Conservation (phyloP, 2,888 invertebrate genomes). For the Drosophila nr. fundita region DNA sequence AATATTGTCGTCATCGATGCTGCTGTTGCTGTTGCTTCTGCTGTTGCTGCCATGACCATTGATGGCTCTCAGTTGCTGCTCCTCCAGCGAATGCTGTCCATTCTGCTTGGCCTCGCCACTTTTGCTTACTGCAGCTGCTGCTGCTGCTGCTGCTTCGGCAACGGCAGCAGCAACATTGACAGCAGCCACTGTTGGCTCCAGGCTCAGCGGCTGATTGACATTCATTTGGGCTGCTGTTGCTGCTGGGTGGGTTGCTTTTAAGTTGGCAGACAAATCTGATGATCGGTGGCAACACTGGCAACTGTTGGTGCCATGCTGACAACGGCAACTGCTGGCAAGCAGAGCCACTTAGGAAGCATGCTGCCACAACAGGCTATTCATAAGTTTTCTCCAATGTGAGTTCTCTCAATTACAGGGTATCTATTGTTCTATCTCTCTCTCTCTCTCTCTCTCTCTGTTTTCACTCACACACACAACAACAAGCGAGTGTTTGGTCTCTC, state of each 20-base stretch:
- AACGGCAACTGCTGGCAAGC: conserved; percentile 37
- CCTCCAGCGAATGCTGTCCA: conserved; percentile 58
- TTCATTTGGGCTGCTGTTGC: conserved; percentile 47
- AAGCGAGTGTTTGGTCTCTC: conserved; percentile 21
- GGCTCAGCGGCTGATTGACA: conserved; percentile 61
- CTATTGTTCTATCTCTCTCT: background rate
- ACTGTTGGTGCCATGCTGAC: conserved; percentile 43
- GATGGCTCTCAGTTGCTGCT: conserved; percentile 48
- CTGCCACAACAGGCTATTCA: conserved; percentile 19
- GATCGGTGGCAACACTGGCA: conserved; percentile 30
- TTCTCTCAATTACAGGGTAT: conserved; percentile 5
- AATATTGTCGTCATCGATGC: conserved; percentile 34
- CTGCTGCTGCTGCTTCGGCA: conserved; percentile 27
- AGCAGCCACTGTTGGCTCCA: conserved; percentile 59
- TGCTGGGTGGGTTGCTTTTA: conserved; percentile 30
- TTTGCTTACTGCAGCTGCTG: conserved; percentile 32
- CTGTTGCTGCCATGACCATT: conserved; percentile 48
- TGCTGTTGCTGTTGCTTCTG: conserved; percentile 38
- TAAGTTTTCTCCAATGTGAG: conserved; percentile 12
- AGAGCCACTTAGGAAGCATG: conserved; percentile 43
- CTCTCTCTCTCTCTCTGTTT: background rate
- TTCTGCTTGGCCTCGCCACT: conserved; percentile 43
- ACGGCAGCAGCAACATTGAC: conserved; percentile 38
- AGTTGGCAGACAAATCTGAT: conserved; percentile 50
- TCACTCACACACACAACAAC: conserved; percentile 20